These are phyloP conservation scores for Parnassius mnemosyne DNA, from an alignment of 2,888 invertebrate genomes.

Conservation along the genomic window DNA sequence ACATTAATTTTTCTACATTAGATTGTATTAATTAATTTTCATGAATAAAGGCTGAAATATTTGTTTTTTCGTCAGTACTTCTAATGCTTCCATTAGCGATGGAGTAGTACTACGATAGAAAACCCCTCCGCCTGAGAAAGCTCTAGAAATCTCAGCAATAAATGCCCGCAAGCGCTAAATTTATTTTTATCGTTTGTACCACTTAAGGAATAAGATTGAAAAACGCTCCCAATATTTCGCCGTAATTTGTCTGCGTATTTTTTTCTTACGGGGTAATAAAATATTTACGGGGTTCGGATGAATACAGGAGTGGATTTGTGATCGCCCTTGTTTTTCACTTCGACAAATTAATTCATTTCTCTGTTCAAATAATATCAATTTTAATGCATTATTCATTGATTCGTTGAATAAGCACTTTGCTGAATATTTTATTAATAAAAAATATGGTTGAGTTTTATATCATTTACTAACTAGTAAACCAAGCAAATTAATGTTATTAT, in stretches of 20 bases:
- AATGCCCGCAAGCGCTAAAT: slow-evolving; percentile 74
- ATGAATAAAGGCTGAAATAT: too few species aligned
- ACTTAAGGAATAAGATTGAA: slow-evolving; percentile 79
- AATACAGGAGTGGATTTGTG: slow-evolving; percentile 60
- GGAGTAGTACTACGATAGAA: slow-evolving; percentile 45
- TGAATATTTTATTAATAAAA: background rate
- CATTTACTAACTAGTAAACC: too few species aligned
- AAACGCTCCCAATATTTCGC: slow-evolving; percentile 71
- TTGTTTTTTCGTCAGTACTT: slow-evolving; percentile 20
- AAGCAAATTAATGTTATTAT: too few species aligned
- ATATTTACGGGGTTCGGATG: slow-evolving; percentile 74
- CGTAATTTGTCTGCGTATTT: slow-evolving; percentile 68
- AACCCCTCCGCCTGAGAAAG: slow-evolving; percentile 46
- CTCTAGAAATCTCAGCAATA: slow-evolving; percentile 75
- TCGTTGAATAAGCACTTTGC: slow-evolving; percentile 10
- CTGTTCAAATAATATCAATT: slow-evolving; percentile 19
- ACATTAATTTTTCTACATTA: too few species aligned
- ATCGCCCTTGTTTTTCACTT: slow-evolving; percentile 58
- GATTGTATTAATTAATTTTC: too few species aligned
- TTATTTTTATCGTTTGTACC: slow-evolving; percentile 77
- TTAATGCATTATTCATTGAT: slow-evolving; percentile 25
- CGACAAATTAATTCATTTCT: slow-evolving; percentile 70
- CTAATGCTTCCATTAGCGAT: slow-evolving; percentile 30
- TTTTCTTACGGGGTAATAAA: slow-evolving; percentile 67
- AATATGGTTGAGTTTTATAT: too few species aligned